Conservation (phyloP, 2,797 vertebrate species). For the Tarsius wallacei region DNA sequence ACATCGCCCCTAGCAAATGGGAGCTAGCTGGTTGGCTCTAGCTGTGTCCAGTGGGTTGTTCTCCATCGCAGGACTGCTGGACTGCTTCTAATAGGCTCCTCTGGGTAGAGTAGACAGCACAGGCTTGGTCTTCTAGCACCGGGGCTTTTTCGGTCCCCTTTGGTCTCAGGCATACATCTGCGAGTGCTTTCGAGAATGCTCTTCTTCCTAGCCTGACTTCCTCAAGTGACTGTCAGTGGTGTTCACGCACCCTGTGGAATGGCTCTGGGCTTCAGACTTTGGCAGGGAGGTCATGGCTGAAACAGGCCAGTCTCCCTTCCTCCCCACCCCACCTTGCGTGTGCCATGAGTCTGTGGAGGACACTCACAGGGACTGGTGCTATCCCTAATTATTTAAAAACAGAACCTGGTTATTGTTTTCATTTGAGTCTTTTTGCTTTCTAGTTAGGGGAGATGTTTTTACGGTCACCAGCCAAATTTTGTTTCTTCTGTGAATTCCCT, state of each 20-base stretch:
- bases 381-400: not conserved
- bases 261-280: not conserved
- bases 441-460: slow-evolving; percentile 21
- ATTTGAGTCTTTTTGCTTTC: slow-evolving; percentile 23
- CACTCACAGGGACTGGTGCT: not conserved
- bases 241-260: rapidly evolving
- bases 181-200: not conserved
- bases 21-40: too few relatives aligned
- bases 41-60: not conserved
- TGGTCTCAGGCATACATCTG: not conserved
- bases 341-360: not conserved
- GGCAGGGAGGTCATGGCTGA: not conserved
- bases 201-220: not conserved
- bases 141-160: not conserved
- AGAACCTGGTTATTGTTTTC: not conserved
- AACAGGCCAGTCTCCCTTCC: too few relatives aligned
- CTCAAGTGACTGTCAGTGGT: rapidly evolving
- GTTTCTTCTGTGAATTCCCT: slow-evolving; percentile 10
- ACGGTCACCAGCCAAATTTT: slow-evolving; percentile 62
- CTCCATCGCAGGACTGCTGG: not conserved
- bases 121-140: not conserved
- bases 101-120: not conserved
- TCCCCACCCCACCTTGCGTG: rapidly evolving
- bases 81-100: not conserved
- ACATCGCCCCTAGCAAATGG: rapidly evolving